Base-by-base conservation (phyloP, 2,888 invertebrate genomes). In the Protophormia terraenovae region DNA sequence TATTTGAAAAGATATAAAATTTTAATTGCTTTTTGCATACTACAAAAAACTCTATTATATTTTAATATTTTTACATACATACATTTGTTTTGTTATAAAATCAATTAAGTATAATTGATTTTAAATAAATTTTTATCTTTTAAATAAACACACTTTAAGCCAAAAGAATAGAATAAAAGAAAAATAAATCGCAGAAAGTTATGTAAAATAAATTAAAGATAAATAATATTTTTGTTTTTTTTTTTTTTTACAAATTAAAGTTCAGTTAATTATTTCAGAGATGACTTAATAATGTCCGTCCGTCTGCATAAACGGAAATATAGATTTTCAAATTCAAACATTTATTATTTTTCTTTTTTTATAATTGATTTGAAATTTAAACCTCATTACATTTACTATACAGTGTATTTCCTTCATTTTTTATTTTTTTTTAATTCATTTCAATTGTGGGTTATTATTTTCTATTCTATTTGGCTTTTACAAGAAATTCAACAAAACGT, bases 41-140 rank as follows among this genome's bases (percentile, higher is more conserved):
- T 47, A 19, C 16, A 47, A 47, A 53, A 50, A 53, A 24, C 24
- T 53, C 16, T 27, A 14, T 53, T 53, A 27, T 53, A 53, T 5
- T 24, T 14, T 53, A 27, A 4, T 60, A 3, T 14, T 32, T 29
- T 29, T 29, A 10, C 10, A 22, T 60, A 22, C 3, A 35, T 19
- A 14, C 19, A 14, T 53, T 22, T 35, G 38, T 38, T 38, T 45
- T 66, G 76, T 76, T 71, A 50, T 53, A 50, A 62, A 71, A 71
- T 79, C 71, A 79, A 79, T 79, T 79, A 71, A 71, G 50, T 19
- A 71, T 71, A 79, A 79, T 79, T 79, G 80, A 72, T 72, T 80
- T 73, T 73, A 80, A 79, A 79, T 71, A 53, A 29, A 19, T 50
- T 50, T 67, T 47, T 69, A 50, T 78, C 53, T 53, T 50, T 73